Conservation (phyloP, 2,797 vertebrate genomes). For the Notolabrus celidotus region DNA sequence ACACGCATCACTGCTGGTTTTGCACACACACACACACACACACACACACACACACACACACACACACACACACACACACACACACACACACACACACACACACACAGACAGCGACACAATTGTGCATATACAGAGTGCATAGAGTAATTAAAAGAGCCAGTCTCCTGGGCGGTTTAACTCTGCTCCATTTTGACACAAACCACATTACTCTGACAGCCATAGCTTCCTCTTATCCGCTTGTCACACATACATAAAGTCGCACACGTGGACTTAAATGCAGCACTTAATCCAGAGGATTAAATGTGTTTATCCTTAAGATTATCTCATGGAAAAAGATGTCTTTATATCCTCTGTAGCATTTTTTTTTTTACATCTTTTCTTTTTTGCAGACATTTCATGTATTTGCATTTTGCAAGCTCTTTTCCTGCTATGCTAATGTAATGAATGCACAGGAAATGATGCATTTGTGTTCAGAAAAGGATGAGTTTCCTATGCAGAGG, state of each 20-base stretch:
- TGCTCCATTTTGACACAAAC: slow-evolving; percentile 38
- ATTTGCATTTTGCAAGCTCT: slow-evolving; percentile 32
- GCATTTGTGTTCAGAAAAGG: slow-evolving; percentile 29
- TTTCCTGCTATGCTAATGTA: slow-evolving; percentile 24
- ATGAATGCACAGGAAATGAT: slow-evolving; percentile 46
- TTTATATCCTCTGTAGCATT: not conserved
- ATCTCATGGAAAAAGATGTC: slow-evolving; percentile 24
- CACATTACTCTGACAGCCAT: slow-evolving; percentile 49
- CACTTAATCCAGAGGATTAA: slow-evolving; percentile 35
- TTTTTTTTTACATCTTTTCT: slow-evolving; percentile 5
- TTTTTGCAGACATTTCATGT: slow-evolving; percentile 2
- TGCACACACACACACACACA: not conserved
- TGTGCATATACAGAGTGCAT: slow-evolving; percentile 8
- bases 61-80: not conserved
- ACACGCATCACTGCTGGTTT: slow-evolving; percentile 35
- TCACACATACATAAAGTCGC: slow-evolving; percentile 36
- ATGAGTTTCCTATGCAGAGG: slow-evolving; percentile 27
- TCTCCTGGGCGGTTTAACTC: slow-evolving; percentile 38
- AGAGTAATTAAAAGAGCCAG: slow-evolving; percentile 45
- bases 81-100: not conserved
- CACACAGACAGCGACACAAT: not conserved
- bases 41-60: slow-evolving; percentile 1
- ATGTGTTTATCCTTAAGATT: slow-evolving; percentile 44
- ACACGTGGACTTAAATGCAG: slow-evolving; percentile 17
- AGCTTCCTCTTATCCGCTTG: slow-evolving; percentile 38